Base-by-base conservation (phyloP, 2,888 invertebrate species). In the Euzetes globulus region DNA sequence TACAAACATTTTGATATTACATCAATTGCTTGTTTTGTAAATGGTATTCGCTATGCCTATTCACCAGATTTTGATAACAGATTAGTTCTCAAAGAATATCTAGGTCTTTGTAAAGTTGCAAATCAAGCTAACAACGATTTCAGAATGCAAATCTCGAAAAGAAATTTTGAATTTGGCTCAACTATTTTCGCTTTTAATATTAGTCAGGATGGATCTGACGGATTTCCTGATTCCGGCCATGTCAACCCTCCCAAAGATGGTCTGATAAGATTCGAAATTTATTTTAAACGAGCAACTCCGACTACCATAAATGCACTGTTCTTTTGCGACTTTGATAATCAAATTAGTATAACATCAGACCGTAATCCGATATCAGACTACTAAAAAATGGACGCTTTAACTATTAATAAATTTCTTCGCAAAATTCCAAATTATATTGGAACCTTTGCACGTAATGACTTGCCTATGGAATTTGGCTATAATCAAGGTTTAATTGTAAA, bases 261-360 rank as follows among this genome's bases (percentile, higher is more conserved):
- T 9, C 22, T 37, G 2, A 22, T 74, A 0, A n/a, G 74, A 1
- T 22, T 74, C 22, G 55, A 74, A 19, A 41, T 74, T 2, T 37
- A 33, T 7, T 74, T 74, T 25, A 25, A 19, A 41, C 3, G 27
- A 0, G 15, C 41, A 22, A 27, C 71, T 4, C 0, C 58, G 5
- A 11, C 1, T 1, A 60, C 29, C 0, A 29, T 72, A 0, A 75
- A 75, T n/a, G 72, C 41, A 11, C 1, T 75, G 2, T 13, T 47
- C 3, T 75, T 25, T 17, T 70, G 27, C n/a, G 70, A 75, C 47
- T 75, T 50, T 33, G 75, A 75, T 63, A 47, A 37, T 60, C n/a
- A 71, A 19, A 1, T 75, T 0, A 25, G 22, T 3, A 72, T 75
- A 2, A 25, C 41, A 13, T 19, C 41, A 33, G 27, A 60, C 9